phyloP scores from a whole-genome alignment of 2,113 vertebrate genomes.

The Sclerurus mexicanus region DNA sequence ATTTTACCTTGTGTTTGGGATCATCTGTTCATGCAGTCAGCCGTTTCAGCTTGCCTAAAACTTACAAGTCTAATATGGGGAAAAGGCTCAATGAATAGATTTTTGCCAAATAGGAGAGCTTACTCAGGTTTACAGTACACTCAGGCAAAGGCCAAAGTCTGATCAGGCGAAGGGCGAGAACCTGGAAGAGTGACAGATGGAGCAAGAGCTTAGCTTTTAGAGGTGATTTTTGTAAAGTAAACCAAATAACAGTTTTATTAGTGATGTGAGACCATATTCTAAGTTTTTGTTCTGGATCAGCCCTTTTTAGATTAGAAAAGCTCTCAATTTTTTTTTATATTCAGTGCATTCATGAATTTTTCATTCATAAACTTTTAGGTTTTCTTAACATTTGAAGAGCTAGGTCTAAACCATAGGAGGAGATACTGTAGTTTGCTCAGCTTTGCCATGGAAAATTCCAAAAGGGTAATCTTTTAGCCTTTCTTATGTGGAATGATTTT shows the following conservation, averaged over 20 bases:
- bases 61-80: background rate
- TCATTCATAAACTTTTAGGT: background rate
- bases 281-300: background rate
- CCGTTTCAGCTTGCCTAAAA: background rate
- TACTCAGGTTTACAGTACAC: background rate
- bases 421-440: background rate
- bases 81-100: background rate
- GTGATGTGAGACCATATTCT: background rate
- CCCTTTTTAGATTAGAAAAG: background rate
- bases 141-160: background rate
- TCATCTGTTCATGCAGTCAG: background rate
- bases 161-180: background rate
- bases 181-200: background rate
- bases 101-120: background rate
- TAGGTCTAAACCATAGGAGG: background rate
- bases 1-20: background rate
- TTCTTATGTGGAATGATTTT: background rate
- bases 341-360: background rate
- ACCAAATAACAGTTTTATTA: background rate
- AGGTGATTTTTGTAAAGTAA: background rate
- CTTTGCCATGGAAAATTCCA: background rate
- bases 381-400: background rate
- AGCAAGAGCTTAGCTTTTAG: background rate
- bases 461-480: background rate
- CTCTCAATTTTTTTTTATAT: background rate